These are phyloP conservation scores for Yponomeuta cagnagella DNA, from an alignment of 2,888 invertebrate species.

Conservation along the genomic window DNA sequence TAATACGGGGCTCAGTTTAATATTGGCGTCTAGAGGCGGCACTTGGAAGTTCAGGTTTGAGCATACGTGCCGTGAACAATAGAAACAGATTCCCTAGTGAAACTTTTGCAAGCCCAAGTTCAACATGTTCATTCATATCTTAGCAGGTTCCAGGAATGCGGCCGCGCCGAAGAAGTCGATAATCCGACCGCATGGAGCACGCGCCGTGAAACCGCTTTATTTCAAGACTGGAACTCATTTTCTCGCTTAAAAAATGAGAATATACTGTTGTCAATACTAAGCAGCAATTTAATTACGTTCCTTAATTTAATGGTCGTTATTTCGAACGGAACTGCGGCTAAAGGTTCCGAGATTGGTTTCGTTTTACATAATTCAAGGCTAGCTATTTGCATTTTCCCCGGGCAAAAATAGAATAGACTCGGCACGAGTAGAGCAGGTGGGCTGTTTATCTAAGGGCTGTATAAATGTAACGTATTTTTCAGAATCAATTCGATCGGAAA, in stretches of 20 bases:
- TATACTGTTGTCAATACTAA: background rate
- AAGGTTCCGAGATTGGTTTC: background rate
- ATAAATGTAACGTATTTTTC: background rate
- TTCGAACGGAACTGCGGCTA: background rate
- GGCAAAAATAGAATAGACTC: background rate
- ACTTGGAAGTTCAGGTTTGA: slow-evolving; percentile 23
- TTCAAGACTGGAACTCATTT: slow-evolving; percentile 33
- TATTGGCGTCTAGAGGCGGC: slow-evolving; percentile 31
- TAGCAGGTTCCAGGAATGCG: background rate
- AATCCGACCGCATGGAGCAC: background rate
- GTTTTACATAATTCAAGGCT: slow-evolving; percentile 1
- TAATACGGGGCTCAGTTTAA: slow-evolving; percentile 38
- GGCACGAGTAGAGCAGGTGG: background rate
- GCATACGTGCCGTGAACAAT: slow-evolving; percentile 31
- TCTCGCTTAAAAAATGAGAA: slow-evolving; percentile 29
- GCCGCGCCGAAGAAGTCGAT: background rate
- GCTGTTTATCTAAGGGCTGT: slow-evolving; percentile 2
- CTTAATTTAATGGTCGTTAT: background rate
- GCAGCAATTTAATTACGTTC: background rate
- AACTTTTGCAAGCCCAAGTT: slow-evolving; percentile 2
- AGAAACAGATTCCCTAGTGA: slow-evolving; percentile 16
- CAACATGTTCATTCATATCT: slow-evolving; percentile 6
- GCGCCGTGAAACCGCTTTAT: background rate
- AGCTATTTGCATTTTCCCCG: background rate
- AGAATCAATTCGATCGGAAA: background rate